Percentiles rank a stretch among this genome's conserved stretches.
Conservation (phyloP, 2,797 vertebrate genomes). For the Synaphobranchus kaupii region DNA sequence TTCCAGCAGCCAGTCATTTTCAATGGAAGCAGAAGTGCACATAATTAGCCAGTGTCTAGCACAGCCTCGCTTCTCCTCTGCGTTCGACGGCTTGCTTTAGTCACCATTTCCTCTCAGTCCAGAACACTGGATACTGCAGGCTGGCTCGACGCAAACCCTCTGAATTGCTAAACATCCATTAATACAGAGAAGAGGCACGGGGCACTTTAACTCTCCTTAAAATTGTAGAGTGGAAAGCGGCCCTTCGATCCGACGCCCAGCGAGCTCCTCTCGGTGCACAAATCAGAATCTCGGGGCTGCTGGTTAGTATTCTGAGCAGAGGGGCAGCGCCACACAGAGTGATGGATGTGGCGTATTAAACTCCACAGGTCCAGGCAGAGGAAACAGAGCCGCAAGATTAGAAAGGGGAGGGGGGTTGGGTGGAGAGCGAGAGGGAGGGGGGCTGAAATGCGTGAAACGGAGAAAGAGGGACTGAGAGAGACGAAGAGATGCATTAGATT, state of each 20-base stretch:
- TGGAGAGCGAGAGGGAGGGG: neutral
- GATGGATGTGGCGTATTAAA: neutral
- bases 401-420: neutral
- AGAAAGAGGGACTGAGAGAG: neutral
- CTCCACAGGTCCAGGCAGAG: neutral
- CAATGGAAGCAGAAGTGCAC: neutral
- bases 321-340: neutral
- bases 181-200: neutral
- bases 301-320: slow-evolving; percentile 16
- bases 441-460: neutral
- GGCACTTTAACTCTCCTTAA: neutral
- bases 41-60: neutral
- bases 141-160: neutral
- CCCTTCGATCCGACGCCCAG: neutral
- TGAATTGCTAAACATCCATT: neutral
- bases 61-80: neutral
- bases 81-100: neutral
- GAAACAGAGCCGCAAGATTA: neutral
- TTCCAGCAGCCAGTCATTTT: neutral
- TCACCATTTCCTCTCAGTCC: neutral
- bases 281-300: neutral
- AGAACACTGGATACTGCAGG: neutral
- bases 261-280: neutral
- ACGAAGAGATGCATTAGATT: neutral
- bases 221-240: neutral